phyloP scores from a whole-genome alignment of 2,797 vertebrate species.

The Pseudochirops cupreus region DNA sequence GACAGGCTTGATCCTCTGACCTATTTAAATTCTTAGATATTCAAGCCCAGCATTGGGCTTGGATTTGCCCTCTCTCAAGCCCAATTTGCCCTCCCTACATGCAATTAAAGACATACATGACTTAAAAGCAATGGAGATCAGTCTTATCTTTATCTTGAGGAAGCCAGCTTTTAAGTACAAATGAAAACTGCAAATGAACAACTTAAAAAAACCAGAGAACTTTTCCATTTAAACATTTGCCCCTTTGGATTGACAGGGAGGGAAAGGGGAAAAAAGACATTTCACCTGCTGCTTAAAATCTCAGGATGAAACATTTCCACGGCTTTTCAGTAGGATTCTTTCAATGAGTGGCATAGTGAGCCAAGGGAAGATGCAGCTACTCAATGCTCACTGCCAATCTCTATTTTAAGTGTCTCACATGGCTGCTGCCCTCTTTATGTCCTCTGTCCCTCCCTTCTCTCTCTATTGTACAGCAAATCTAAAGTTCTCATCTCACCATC shows the following conservation, averaged over 20 bases:
- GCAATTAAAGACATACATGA: neutral
- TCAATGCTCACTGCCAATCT: neutral
- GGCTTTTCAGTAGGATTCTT: neutral
- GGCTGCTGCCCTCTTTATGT: neutral
- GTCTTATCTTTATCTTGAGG: neutral
- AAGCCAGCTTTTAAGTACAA: neutral
- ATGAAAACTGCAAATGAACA: neutral
- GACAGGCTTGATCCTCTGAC: neutral
- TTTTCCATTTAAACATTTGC: neutral
- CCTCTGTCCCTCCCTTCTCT: neutral
- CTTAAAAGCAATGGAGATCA: neutral
- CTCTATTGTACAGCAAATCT: neutral
- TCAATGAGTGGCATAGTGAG: neutral
- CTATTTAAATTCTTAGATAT: slow-evolving; percentile 1
- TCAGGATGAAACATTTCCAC: neutral
- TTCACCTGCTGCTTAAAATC: neutral
- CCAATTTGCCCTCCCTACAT: neutral
- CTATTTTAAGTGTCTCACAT: neutral
- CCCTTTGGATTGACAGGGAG: neutral
- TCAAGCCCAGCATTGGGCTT: neutral
- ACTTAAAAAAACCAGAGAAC: neutral
- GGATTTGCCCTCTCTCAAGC: no score
- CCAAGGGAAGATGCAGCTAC: neutral
- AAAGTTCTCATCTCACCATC: neutral
- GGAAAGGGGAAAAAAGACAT: neutral